Percentiles rank a stretch among this genome's conserved stretches.
phyloP scores from a whole-genome alignment of 2,888 invertebrate species.

The Ecliptopera silaceata region DNA sequence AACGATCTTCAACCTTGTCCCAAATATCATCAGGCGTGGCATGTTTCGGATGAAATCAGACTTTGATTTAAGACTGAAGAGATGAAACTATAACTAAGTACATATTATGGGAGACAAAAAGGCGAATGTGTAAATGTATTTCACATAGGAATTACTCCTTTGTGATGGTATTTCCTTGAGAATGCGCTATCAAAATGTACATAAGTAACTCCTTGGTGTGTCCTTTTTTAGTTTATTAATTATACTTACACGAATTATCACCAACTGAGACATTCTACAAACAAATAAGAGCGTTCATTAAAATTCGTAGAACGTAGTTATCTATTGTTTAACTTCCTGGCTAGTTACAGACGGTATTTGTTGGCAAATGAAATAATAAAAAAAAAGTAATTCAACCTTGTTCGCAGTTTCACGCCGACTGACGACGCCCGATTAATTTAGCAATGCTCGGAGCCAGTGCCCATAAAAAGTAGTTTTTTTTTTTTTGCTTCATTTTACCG shows the following conservation, averaged over 20 bases:
- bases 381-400: constrained; percentile 5
- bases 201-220: no score
- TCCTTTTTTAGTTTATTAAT: no score
- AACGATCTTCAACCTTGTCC: constrained; percentile 4
- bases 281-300: no score
- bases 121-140: no score
- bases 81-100: no score
- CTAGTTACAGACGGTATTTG: neutral
- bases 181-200: no score
- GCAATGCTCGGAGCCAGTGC: constrained; percentile 14
- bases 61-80: constrained; percentile 5
- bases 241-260: no score
- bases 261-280: no score
- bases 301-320: neutral
- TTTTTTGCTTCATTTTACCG: constrained; percentile 1
- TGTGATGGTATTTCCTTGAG: no score
- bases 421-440: constrained; percentile 9
- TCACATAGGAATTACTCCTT: no score
- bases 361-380: neutral
- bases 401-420: constrained; percentile 4
- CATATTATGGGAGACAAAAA: no score
- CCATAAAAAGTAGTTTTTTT: constrained; percentile 14
- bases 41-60: neutral
- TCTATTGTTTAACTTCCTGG: neutral
- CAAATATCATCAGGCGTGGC: neutral